Evolutionary conservation across 37 sponge, comb jelly and placozoan species (phyloP).

Genomic region (Chondrosia reniformis): DNA sequence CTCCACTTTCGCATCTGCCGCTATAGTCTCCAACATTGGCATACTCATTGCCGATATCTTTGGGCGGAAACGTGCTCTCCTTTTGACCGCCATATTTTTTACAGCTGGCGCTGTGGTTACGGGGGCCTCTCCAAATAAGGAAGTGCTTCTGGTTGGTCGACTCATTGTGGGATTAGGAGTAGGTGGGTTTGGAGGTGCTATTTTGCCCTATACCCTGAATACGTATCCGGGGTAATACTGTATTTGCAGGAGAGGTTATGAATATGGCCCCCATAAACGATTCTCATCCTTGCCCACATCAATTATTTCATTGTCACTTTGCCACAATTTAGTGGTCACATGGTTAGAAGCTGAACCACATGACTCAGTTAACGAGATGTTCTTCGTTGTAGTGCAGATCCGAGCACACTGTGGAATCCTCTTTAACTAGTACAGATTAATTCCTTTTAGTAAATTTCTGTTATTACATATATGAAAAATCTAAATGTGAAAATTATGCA

Average conservation of each 20-base stretch:
- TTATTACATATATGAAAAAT: neutral
- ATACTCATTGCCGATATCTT: constrained; percentile 50
- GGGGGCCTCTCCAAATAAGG: constrained; percentile 35
- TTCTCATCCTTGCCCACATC: too few species aligned
- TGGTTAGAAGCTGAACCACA: too few species aligned
- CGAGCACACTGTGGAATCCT: too few species aligned
- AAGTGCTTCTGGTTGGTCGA: constrained; percentile 76
- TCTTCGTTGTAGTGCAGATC: too few species aligned
- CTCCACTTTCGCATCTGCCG: constrained; percentile 79
- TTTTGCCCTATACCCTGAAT: neutral
- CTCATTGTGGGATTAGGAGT: constrained; percentile 77
- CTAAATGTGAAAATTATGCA: too few species aligned
- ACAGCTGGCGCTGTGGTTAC: constrained; percentile 76
- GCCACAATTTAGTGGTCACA: too few species aligned
- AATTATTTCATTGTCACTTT: too few species aligned
- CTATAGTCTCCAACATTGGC: constrained; percentile 51
- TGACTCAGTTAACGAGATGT: too few species aligned
- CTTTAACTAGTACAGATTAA: too few species aligned
- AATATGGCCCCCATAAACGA: too few species aligned
- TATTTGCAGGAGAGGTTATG: neutral
- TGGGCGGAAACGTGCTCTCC: constrained; percentile 69
- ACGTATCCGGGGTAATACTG: neutral
- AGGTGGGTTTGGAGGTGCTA: constrained; percentile 9
- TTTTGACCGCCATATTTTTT: constrained; percentile 74
- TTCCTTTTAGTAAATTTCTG: too few species aligned